Percentiles rank a stretch among this genome's conserved stretches.
phyloP scores from a whole-genome alignment of 2,888 invertebrate species.

The Helicoverpa assulta region DNA sequence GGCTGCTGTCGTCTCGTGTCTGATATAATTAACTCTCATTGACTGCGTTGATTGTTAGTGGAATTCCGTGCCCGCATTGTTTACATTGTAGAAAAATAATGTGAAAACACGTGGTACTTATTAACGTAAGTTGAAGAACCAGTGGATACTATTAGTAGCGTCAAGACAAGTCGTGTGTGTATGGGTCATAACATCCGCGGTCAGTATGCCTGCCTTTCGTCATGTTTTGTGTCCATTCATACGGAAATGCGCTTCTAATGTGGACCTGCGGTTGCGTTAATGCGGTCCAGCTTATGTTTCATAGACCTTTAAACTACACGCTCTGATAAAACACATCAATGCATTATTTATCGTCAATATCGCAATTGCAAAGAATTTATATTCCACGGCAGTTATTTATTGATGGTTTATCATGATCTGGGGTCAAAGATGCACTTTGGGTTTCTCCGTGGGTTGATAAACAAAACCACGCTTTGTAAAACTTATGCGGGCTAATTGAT shows the following conservation, averaged over 20 bases:
- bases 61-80: slow-evolving; percentile 71
- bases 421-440: slow-evolving; percentile 70
- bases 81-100: slow-evolving; percentile 72
- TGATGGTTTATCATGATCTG: slow-evolving; percentile 47
- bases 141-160: slow-evolving; percentile 50
- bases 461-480: slow-evolving; percentile 76
- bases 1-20: slow-evolving; percentile 76
- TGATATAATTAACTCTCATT: slow-evolving; percentile 82
- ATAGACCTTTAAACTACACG: slow-evolving; percentile 58
- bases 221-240: slow-evolving; percentile 73
- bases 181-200: slow-evolving; percentile 67
- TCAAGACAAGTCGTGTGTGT: slow-evolving; percentile 62
- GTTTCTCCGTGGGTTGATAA: slow-evolving; percentile 65
- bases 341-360: slow-evolving; percentile 31
- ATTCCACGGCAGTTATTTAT: slow-evolving; percentile 38
- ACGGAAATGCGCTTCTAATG: slow-evolving; percentile 76
- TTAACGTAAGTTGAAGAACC: slow-evolving; percentile 57
- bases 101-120: slow-evolving; percentile 70
- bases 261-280: slow-evolving; percentile 68
- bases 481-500: slow-evolving; percentile 80
- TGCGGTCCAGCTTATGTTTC: slow-evolving; percentile 65
- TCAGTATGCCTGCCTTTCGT: slow-evolving; percentile 64
- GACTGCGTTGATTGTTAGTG: slow-evolving; percentile 72
- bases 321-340: slow-evolving; percentile 49
- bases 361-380: slow-evolving; percentile 43